Evolutionary conservation across 2,888 invertebrate species (phyloP), one percentile per base, ranked within the genome.

Genomic region (Trichogramma dendrolimi): DNA sequence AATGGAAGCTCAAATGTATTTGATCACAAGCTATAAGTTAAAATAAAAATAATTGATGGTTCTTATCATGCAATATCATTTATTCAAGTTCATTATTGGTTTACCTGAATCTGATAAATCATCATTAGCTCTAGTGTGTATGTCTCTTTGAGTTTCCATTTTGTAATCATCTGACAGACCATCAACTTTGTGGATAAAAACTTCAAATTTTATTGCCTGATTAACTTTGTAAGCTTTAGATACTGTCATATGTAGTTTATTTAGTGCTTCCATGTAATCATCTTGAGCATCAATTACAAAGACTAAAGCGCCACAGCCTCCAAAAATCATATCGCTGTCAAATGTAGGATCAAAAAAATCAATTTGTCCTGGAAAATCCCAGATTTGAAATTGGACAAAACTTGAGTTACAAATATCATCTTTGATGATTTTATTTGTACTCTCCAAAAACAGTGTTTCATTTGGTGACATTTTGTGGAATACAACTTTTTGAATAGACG

Each of bases 391-490:
- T 79, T 98, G 97, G 56, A 99, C 96, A 85, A 99, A 99, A 73
- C 98, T 91, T 53, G 90, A 90, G 80, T 96, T 96, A 72, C 94
- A 94, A 67, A 99, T 95, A 76, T 97, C 96, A 82, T 99, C 97
- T 81, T 96, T 97, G 4, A 96, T 93, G 70, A 99, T 95, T 85
- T 98, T 96, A 79, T 95, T 96, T 55, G 98, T 99, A 68, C 96
- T 96, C 80, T 99, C 99, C 67, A 99, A 82, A 78, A 99, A 99
- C 59, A 99, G 83, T 0, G 99, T 99, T 82, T 99, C 99, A 82
- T 98, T 99, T 2, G 99, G 99, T 3, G 98, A 96, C 95, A 99
- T 99, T 83, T 99, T 99, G 80, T 99, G 98, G 79, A 99, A 99
- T n/a, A 99, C 99, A 4, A 99, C 99, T 84, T 99, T 98, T 78